Evolutionary conservation across 1,140 invertebrate species (phyloP).

Genomic region (Eciton burchellii): DNA sequence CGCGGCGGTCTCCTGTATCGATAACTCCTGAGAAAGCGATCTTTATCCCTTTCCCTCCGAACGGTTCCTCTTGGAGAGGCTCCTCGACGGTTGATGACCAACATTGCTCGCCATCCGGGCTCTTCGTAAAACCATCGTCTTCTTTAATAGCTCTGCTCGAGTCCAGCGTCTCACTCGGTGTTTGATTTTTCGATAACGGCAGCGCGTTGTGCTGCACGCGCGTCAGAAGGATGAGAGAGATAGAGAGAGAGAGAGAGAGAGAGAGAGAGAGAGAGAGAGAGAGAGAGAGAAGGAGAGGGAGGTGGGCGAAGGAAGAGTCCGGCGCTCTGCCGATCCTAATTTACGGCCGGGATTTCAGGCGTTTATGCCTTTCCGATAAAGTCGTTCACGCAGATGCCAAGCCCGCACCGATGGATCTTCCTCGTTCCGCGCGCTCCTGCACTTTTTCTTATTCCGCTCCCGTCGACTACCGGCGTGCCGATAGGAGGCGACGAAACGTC

Average conservation of each 20-base stretch:
- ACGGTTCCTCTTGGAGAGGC: not conserved
- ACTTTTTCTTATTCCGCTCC: conserved; percentile 29
- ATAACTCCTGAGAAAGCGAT: not conserved
- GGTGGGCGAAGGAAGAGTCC: conserved; percentile 77
- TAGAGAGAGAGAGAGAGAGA: not conserved
- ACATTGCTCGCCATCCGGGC: not conserved
- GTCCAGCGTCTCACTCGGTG: conserved; percentile 68
- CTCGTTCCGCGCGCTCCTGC: conserved; percentile 62
- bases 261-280: not conserved
- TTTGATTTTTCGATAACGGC: conserved; percentile 55
- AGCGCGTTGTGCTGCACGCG: conserved; percentile 6
- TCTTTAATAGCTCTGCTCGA: conserved; percentile 54
- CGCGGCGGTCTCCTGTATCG: not conserved
- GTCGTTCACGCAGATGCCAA: conserved; percentile 82
- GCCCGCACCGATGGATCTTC: conserved; percentile 78
- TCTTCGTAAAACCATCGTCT: conserved; percentile 68
- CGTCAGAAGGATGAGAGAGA: conserved; percentile 23
- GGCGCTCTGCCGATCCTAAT: conserved; percentile 85
- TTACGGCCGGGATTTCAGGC: conserved; percentile 84
- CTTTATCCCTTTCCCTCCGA: not conserved
- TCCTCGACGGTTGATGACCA: not conserved
- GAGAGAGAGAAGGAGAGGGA: not conserved
- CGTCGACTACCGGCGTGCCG: conserved; percentile 30
- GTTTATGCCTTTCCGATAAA: conserved; percentile 86
- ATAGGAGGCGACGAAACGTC: conserved; percentile 63